A percentile compares a stretch with the other conserved stretches of the same genome.
Conservation (phyloP, 2,797 vertebrate genomes). For the Fundulus diaphanus region DNA sequence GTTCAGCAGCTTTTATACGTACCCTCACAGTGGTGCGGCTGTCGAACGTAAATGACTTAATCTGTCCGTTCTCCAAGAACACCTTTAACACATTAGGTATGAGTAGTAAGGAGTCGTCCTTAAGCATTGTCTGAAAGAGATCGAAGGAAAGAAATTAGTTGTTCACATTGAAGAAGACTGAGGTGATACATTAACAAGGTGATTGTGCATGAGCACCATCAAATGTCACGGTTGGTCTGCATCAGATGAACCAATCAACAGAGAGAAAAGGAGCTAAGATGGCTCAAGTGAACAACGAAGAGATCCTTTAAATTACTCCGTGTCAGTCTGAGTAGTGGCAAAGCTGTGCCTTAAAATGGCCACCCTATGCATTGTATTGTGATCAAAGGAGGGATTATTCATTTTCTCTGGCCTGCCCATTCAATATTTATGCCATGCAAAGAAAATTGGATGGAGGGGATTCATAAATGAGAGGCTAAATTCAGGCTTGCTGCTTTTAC, state of each 20-base stretch:
- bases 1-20: conserved; percentile 51
- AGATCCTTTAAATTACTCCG: conserved; percentile 32
- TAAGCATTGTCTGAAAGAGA: conserved; percentile 90
- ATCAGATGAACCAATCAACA: conserved; percentile 37
- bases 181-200: conserved; percentile 30
- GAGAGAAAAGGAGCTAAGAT: conserved; percentile 27
- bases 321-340: conserved; percentile 24
- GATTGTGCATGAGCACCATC: conserved; percentile 37
- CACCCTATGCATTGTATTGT: conserved; percentile 44
- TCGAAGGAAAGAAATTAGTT: conserved; percentile 35
- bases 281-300: conserved; percentile 17
- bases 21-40: conserved; percentile 98
- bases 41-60: conserved; percentile 99
- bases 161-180: conserved; percentile 3
- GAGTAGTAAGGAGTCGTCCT: conserved; percentile 97
- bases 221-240: conserved; percentile 22
- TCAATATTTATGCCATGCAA: conserved; percentile 53
- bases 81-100: conserved; percentile 99
- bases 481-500: conserved; percentile 53
- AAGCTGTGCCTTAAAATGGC: conserved; percentile 32
- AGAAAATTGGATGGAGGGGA: conserved; percentile 50
- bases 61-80: conserved; percentile 99
- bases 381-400: conserved; percentile 64
- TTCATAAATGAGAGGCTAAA: conserved; percentile 28
- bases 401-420: conserved; percentile 45